Conservation (phyloP, 2,888 invertebrate species). For the Eristalis pertinax region DNA sequence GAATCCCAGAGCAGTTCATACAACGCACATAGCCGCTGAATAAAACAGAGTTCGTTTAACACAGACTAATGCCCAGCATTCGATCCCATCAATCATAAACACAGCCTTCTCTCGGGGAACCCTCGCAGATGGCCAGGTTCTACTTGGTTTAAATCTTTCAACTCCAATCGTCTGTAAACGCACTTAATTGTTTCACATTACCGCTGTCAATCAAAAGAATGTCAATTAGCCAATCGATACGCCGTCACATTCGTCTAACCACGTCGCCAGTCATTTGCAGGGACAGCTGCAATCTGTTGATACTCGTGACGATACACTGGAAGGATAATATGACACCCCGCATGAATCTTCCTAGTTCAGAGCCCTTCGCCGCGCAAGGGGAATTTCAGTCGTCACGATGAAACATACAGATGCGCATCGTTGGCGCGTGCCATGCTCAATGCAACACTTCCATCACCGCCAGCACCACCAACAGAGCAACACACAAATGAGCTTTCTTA, state of each 20-base stretch:
- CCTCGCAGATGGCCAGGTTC: neutral
- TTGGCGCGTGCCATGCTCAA: neutral
- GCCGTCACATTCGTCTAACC: neutral
- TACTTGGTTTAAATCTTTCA: neutral
- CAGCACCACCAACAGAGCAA: neutral
- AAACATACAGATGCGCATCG: conserved; percentile 10
- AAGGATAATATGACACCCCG: neutral
- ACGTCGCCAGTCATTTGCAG: neutral
- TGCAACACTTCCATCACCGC: neutral
- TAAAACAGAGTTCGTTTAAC: neutral
- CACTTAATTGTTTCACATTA: neutral
- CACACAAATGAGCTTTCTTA: conserved; percentile 47
- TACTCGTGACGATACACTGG: neutral
- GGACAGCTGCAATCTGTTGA: neutral
- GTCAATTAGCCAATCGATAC: neutral
- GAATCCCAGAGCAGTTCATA: neutral
- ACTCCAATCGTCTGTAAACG: neutral
- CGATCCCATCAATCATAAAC: neutral
- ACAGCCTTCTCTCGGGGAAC: neutral
- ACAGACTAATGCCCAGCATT: too few species aligned
- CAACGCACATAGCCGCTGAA: neutral
- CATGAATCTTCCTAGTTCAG: conserved; percentile 14
- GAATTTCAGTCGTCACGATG: conserved; percentile 33
- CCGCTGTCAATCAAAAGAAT: neutral
- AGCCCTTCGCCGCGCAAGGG: conserved; percentile 23